These are phyloP conservation scores for Pachycephus smyrnensis DNA, from an alignment of 2,888 invertebrate species.

Conservation along the genomic window DNA sequence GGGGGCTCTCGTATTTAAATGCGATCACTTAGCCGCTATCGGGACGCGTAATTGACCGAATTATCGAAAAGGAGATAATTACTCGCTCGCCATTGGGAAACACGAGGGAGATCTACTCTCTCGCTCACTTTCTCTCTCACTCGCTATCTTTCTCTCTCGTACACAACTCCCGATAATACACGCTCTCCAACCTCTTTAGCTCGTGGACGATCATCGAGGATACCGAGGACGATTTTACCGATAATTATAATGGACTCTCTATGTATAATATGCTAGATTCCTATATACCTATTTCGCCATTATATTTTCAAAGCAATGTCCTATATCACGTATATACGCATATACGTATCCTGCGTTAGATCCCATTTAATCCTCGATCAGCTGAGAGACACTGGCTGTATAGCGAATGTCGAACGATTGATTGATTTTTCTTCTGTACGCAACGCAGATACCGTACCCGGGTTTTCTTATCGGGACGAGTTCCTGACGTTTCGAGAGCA, in stretches of 20 bases:
- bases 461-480: neutral
- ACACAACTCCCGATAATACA: neutral
- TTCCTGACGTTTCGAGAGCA: neutral
- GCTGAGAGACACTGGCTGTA: neutral
- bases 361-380: neutral
- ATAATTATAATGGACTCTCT: neutral
- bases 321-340: neutral
- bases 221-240: neutral
- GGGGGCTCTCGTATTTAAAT: slow-evolving; percentile 2
- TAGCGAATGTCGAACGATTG: neutral
- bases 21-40: slow-evolving; percentile 32
- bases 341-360: neutral
- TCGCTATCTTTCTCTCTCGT: neutral
- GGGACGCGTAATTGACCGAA: slow-evolving; percentile 47
- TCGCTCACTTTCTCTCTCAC: neutral
- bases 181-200: neutral
- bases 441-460: neutral
- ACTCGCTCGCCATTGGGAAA: slow-evolving; percentile 4
- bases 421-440: neutral
- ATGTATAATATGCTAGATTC: neutral
- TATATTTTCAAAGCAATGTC: neutral
- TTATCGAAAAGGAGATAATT: slow-evolving; percentile 41
- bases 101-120: neutral
- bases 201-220: neutral
- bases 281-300: neutral